Evolutionary conservation across 2,113 vertebrate species (phyloP).

Genomic region (Semnornis frantzii): DNA sequence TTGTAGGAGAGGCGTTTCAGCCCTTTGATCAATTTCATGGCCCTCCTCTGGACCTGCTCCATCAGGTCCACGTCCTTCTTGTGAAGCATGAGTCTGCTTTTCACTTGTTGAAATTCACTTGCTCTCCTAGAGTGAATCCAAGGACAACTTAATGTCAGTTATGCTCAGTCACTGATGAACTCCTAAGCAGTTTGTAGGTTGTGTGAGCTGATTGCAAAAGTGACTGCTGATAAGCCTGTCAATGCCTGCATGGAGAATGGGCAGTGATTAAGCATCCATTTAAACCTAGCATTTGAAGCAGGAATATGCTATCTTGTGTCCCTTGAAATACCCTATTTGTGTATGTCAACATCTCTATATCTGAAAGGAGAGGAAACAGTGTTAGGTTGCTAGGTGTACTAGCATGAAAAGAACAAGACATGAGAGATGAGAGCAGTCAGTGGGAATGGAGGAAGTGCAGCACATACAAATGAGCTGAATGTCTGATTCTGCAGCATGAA

Average conservation of each 20-base stretch:
- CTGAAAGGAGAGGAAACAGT: not conserved
- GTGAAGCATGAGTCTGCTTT: not conserved
- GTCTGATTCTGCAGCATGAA: not conserved
- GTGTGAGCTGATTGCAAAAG: not conserved
- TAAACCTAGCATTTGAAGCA: not conserved
- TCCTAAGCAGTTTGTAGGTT: not conserved
- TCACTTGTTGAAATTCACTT: not conserved
- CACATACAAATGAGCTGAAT: not conserved
- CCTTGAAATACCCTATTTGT: not conserved
- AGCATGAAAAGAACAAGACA: not conserved
- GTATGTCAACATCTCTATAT: not conserved
- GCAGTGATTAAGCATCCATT: not conserved
- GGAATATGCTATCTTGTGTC: not conserved
- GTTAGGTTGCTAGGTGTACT: not conserved
- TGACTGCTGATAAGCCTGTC: not conserved
- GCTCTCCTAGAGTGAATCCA: not conserved
- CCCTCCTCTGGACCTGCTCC: too few species aligned
- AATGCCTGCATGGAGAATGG: not conserved
- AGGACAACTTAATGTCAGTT: not conserved
- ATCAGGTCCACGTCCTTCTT: too few species aligned
- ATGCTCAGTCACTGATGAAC: not conserved
- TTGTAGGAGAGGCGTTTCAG: too few species aligned
- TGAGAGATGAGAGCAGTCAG: not conserved
- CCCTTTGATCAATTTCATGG: too few species aligned
- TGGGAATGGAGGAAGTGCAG: not conserved